Percentiles rank a stretch among this genome's conserved stretches.
Evolutionary conservation across 2,797 vertebrate species (phyloP).

Genomic region (Acanthiza pusilla): DNA sequence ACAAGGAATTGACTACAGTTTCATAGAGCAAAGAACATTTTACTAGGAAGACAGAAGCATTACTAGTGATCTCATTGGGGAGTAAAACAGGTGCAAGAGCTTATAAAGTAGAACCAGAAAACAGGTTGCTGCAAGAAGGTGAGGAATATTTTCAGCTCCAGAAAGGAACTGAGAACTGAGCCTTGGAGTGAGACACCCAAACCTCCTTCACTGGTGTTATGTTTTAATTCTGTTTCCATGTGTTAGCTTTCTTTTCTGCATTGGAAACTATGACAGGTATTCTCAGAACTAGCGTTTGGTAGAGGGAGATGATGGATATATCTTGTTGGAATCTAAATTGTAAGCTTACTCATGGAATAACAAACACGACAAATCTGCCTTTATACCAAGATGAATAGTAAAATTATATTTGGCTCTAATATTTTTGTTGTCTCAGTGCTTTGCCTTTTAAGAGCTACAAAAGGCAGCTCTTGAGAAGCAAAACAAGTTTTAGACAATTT

Average conservation of each 20-base stretch:
- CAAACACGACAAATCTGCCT: background rate
- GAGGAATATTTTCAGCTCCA: background rate
- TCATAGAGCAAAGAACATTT: background rate
- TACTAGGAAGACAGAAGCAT: background rate
- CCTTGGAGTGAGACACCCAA: background rate
- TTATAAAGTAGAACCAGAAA: background rate
- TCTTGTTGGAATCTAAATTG: background rate
- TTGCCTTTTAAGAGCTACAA: background rate
- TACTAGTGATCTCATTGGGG: background rate
- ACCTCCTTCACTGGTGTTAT: background rate
- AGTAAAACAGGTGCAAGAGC: background rate
- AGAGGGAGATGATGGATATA: background rate
- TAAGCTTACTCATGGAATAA: background rate
- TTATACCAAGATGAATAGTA: background rate
- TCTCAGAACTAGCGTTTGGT: accelerated
- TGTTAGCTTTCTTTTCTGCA: background rate
- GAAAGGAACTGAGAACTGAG: background rate
- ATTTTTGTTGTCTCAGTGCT: background rate
- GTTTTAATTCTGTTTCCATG: background rate
- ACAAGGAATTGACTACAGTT: background rate
- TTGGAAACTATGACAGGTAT: background rate
- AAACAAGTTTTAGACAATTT: background rate
- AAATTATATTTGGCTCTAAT: background rate
- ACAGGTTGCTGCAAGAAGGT: background rate
- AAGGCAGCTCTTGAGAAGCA: background rate